Evolutionary conservation across 1,140 invertebrate genomes (phyloP).

Genomic region (Drosophila repleta): DNA sequence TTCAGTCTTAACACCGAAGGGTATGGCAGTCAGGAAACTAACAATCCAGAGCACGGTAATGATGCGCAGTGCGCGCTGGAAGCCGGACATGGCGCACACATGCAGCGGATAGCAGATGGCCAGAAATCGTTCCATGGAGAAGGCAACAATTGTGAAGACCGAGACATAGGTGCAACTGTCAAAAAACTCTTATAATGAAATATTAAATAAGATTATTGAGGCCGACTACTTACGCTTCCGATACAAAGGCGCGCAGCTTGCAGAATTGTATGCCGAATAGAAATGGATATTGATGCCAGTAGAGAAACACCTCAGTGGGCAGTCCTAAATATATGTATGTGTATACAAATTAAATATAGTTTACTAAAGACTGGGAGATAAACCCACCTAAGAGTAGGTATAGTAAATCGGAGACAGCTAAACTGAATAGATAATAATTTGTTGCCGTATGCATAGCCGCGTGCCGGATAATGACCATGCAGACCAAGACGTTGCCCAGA

Average conservation of each 20-base stretch:
- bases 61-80: conserved; percentile 91
- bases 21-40: conserved; percentile 90
- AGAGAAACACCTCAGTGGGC: conserved; percentile 93
- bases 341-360: not conserved
- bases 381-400: conserved; percentile 90
- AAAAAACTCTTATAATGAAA: not conserved
- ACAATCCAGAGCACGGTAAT: conserved; percentile 92
- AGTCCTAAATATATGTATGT: conserved; percentile 86
- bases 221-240: conserved; percentile 90
- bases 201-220: not conserved
- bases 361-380: not conserved
- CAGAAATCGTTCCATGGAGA: conserved; percentile 94
- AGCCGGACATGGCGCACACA: conserved; percentile 90
- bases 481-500: conserved; percentile 94
- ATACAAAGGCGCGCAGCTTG: conserved; percentile 92
- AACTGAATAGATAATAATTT: conserved; percentile 97
- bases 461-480: conserved; percentile 94
- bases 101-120: conserved; percentile 96
- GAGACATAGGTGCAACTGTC: conserved; percentile 93
- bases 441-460: conserved; percentile 92
- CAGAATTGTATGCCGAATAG: conserved; percentile 92
- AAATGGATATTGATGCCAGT: conserved; percentile 98
- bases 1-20: conserved; percentile 89
- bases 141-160: conserved; percentile 95
- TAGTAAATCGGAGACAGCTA: conserved; percentile 90